Base-by-base conservation (phyloP, 2,888 invertebrate genomes). In the Nyleta sp. region DNA sequence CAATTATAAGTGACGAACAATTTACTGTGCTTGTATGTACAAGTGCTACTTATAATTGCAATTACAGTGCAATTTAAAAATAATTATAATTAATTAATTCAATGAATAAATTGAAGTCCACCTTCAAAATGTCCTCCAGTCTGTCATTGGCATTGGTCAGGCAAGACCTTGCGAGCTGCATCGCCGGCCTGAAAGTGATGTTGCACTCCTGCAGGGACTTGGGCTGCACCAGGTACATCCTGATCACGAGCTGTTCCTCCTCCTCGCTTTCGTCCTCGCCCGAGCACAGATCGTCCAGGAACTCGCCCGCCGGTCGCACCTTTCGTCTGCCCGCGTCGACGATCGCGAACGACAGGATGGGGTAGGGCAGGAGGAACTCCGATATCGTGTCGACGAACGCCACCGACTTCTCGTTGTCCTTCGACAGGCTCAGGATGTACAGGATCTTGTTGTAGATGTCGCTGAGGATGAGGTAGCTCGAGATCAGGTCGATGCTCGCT, bases 271-370 rank as follows among this genome's bases (percentile, higher is more conserved):
- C 94, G 53, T 92, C 92, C 57, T 93, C 93, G 24, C 89, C 89
- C 2, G 89, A 87, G 44, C 87, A 87, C 60, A 93, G 88, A 83
- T 94, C 94, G 78, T 94, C 94, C 0, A 90, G 68, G 0, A 89
- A 90, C 74, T 89, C 90, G 0, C 89, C 87, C 4, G 86, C 87
- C 0, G 89, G 85, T 40, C 89, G 84, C 0, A 91, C 81, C 73
- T 87, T 90, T 7, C 87, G 81, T 82, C 87, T 90, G 11, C 94
- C 94, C 0, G 97, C 96, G 86, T 96, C 96, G 1, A 95, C 93
- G 81, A 98, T 96, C 70, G 96, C 96, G 89, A 97, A 96, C 86
- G 97, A 97, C 50, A 99, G 91, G 83, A 98, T 95, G 0, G 98
- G 96, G 83, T 96, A 96, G 0, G 96, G 96, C 53, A 98, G 91